phyloP scores from a whole-genome alignment of 2,113 vertebrate species.

The Brachyistius frenatus region DNA sequence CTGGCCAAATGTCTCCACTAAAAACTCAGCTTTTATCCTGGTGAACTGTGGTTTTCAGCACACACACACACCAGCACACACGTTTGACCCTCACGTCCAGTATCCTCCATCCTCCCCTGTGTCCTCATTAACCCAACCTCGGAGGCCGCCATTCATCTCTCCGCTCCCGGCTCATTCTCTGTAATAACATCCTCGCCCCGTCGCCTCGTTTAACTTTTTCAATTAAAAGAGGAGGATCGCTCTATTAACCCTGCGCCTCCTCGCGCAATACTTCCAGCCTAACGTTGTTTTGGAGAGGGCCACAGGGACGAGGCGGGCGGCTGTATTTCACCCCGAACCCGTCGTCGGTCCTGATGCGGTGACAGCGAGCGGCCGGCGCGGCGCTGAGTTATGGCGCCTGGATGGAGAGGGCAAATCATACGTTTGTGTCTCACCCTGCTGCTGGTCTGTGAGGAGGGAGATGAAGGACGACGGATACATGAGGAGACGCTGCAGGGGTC shows the following conservation, averaged over 20 bases:
- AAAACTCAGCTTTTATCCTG: constrained; percentile 20
- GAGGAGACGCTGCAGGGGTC: constrained; percentile 42
- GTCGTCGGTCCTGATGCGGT: not conserved
- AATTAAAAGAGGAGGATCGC: constrained; percentile 77
- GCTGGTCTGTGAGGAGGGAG: constrained; percentile 26
- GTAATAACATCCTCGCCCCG: constrained; percentile 67
- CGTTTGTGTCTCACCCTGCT: constrained; percentile 46
- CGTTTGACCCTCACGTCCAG: constrained; percentile 60
- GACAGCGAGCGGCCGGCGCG: constrained; percentile 52
- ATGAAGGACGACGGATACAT: constrained; percentile 28
- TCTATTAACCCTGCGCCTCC: constrained; percentile 75
- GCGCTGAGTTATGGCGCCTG: constrained; percentile 65
- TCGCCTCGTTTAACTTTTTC: constrained; percentile 76
- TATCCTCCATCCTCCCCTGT: constrained; percentile 40
- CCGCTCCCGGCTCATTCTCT: constrained; percentile 36
- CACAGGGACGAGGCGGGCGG: constrained; percentile 42
- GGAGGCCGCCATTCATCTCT: constrained; percentile 69
- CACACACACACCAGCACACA: constrained; percentile 18
- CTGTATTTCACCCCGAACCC: constrained; percentile 55
- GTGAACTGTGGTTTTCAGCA: constrained; percentile 20
- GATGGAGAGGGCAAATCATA: constrained; percentile 63
- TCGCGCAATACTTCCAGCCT: constrained; percentile 64
- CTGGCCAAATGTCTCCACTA: not conserved
- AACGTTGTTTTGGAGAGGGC: constrained; percentile 67
- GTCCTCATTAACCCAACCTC: constrained; percentile 76